Conservation (phyloP, 2,113 vertebrate species). For the Laticauda laticaudata region DNA sequence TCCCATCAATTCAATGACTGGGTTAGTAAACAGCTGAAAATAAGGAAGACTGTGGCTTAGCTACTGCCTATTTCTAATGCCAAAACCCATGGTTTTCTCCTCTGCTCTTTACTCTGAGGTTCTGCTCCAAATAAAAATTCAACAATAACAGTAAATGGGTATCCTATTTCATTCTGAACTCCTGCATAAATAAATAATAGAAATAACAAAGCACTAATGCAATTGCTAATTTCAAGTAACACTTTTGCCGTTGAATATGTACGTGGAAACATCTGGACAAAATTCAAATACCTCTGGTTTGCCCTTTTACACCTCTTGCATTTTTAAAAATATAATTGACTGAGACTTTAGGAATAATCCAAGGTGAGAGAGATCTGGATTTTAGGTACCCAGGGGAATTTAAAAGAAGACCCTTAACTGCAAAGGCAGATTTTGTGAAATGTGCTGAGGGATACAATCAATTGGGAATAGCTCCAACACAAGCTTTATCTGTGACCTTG, state of each 20-base stretch:
- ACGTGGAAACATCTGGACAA: no score
- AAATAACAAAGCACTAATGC: neutral
- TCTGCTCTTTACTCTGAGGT: neutral
- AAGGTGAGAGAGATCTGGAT: neutral
- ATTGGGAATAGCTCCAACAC: slow-evolving; percentile 9
- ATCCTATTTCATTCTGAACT: neutral
- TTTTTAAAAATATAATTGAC: neutral
- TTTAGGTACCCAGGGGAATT: neutral
- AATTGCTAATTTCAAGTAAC: neutral
- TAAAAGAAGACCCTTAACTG: neutral
- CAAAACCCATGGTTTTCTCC: no score
- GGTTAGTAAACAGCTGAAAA: no score
- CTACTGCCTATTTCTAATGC: no score
- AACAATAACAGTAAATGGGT: neutral
- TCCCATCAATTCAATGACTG: no score
- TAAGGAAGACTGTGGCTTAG: no score
- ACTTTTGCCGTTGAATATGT: neutral
- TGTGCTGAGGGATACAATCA: neutral
- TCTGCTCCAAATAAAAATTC: neutral
- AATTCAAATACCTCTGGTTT: neutral
- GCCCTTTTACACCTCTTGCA: neutral
- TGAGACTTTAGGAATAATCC: neutral
- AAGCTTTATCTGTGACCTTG: slow-evolving; percentile 17
- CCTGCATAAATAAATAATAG: neutral
- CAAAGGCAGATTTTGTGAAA: neutral